Evolutionary conservation across 2,888 invertebrate species (phyloP).

Genomic region (Cheiracanthium punctorium): DNA sequence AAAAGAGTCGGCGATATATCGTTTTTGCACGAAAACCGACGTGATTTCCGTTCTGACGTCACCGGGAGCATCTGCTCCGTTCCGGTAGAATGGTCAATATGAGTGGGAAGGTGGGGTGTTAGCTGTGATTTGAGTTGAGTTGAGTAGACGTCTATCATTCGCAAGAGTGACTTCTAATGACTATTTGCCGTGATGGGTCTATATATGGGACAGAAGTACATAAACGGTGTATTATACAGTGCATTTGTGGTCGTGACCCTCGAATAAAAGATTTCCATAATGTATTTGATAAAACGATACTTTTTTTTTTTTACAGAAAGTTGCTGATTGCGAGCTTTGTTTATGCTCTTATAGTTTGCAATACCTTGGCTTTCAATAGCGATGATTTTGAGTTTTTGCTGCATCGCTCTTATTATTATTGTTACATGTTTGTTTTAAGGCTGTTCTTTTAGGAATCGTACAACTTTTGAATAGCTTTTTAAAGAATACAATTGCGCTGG

Average conservation of each 20-base stretch:
- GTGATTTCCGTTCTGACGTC: slow-evolving; percentile 43
- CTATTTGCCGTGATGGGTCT: slow-evolving; percentile 11
- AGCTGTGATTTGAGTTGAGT: slow-evolving; percentile 17
- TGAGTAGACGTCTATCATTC: slow-evolving; percentile 12
- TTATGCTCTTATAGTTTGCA: too few species aligned
- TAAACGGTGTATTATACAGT: not conserved
- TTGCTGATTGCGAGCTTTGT: too few species aligned
- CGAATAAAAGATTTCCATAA: too few species aligned
- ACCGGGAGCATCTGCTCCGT: slow-evolving; percentile 41
- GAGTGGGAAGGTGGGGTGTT: not conserved
- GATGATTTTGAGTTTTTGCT: too few species aligned
- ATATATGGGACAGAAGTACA: not conserved
- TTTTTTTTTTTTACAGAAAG: too few species aligned
- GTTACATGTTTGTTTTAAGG: too few species aligned
- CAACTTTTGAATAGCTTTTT: too few species aligned
- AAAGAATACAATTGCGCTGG: too few species aligned
- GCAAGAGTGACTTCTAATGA: slow-evolving; percentile 13
- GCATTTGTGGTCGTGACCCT: not conserved
- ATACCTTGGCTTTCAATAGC: too few species aligned
- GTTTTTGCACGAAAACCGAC: slow-evolving; percentile 14
- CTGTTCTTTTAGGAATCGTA: too few species aligned
- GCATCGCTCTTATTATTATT: too few species aligned
- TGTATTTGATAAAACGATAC: too few species aligned
- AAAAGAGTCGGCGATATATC: not conserved
- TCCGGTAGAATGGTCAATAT: slow-evolving; percentile 9